Evolutionary conservation across 2,113 vertebrate species (phyloP).

Genomic region (Hydrolagus affinis): DNA sequence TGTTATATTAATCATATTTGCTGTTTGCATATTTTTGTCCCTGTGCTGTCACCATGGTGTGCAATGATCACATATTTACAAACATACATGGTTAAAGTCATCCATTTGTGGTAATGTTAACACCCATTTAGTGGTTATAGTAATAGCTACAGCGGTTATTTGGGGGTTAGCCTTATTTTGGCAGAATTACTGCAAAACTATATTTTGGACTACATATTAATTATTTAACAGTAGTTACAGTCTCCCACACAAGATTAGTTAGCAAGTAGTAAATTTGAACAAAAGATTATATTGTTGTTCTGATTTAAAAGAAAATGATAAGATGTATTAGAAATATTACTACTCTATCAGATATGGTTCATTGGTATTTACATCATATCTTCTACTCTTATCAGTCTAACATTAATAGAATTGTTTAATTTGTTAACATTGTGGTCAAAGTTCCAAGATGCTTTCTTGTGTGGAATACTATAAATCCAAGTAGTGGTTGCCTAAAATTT

Average conservation of each 20-base stretch:
- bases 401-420: too few species aligned
- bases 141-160: neutral
- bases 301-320: too few species aligned
- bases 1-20: neutral
- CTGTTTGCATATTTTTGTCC: neutral
- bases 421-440: too few species aligned
- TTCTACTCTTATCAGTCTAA: too few species aligned
- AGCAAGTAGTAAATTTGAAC: neutral
- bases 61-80: neutral
- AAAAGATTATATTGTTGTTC: too few species aligned
- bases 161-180: neutral
- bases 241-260: neutral
- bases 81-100: neutral
- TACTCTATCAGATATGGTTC: too few species aligned
- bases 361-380: too few species aligned
- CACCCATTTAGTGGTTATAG: neutral
- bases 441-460: too few species aligned
- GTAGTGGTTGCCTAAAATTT: too few species aligned
- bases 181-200: neutral
- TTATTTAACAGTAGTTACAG: neutral
- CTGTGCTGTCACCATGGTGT: neutral
- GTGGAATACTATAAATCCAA: too few species aligned
- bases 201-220: neutral
- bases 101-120: neutral
- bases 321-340: too few species aligned